Base-by-base conservation (phyloP, 2,797 vertebrate genomes). In the Acrocephalus scirpaceus region DNA sequence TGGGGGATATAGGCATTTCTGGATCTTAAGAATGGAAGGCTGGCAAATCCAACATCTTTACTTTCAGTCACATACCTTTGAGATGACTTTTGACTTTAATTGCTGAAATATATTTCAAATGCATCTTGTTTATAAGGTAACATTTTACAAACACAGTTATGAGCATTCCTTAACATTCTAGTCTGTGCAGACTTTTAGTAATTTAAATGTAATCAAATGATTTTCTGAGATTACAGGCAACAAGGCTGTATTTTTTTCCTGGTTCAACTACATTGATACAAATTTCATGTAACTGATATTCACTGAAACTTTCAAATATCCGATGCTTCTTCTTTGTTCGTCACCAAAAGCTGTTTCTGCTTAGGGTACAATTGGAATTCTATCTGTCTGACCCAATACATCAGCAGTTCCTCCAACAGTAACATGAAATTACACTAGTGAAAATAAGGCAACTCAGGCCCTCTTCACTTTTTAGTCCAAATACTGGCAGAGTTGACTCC, bases 81-180 rank as follows among this genome's bases (percentile, higher is more conserved):
- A 62, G 76, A n/a, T 69, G 7, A 50, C 7, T 71, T 80, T 84
- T 90, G 29, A 42, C 42, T 72, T 88, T 50, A 51, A 77, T 61
- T 85, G 26, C 65, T 93, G 53, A 95, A 92, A 81, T 73, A 5
- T 21, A 84, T 61, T 93, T 94, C 65, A 93, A 94, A 66, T 76
- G 19, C 8, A 36, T 58, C 88, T 85, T 86, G 25, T 74, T 88
- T 94, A 77, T 62, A 54, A 77, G 90, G 48, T 45, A 73, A 60
- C 42, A 69, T 62, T 75, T 86, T 79, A 58, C 74, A 79, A 76
- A 60, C 82, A 76, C 3, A 57, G 75, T 80, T 77, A 29, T 1
- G 9, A 84, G 3, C 38, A 38, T 72, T 96, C 57, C 48, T 67
- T 64, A 85, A 29, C 34, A 32, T 83, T 94, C 61, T n/a, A 48